Conservation (phyloP, 2,888 invertebrate genomes). For the Cheilosia variabilis region DNA sequence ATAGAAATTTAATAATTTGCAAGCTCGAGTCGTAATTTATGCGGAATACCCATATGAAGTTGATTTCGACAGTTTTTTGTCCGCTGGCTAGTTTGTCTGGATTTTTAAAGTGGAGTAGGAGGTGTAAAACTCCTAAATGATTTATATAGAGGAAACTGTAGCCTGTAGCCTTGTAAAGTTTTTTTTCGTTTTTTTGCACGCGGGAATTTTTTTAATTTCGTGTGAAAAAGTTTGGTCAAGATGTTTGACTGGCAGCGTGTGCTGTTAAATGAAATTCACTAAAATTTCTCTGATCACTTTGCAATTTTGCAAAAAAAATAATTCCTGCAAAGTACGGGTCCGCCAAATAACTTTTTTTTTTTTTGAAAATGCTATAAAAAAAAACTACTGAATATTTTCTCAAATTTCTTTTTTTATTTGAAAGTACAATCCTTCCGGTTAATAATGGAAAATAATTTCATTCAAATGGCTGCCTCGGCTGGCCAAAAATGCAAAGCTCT, state of each 20-base stretch:
- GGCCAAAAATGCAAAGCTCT: too few relatives aligned
- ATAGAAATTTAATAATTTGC: constrained; percentile 68
- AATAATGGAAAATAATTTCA: too few relatives aligned
- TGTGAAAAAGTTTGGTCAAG: constrained; percentile 52
- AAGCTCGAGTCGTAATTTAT: constrained; percentile 68
- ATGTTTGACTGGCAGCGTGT: constrained; percentile 28
- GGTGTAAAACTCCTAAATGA: constrained; percentile 54
- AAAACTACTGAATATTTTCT: too few relatives aligned
- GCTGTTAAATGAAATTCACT: background rate
- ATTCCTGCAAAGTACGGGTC: too few relatives aligned
- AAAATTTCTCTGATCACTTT: too few relatives aligned
- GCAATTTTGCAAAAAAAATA: too few relatives aligned
- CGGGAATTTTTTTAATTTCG: constrained; percentile 30
- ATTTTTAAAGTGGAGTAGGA: constrained; percentile 38
- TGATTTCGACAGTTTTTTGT: constrained; percentile 19
- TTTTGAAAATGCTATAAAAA: too few relatives aligned
- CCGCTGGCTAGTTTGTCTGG: background rate
- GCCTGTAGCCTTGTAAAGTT: constrained; percentile 39
- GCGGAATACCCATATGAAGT: constrained; percentile 60
- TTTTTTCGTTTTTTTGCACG: background rate
- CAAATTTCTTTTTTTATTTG: too few relatives aligned
- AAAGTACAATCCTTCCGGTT: too few relatives aligned
- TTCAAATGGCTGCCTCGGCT: too few relatives aligned
- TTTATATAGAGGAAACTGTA: constrained; percentile 48
- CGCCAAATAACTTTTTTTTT: too few relatives aligned